Conservation (phyloP, 2,113 vertebrate species). For the Microcebus murinus region DNA sequence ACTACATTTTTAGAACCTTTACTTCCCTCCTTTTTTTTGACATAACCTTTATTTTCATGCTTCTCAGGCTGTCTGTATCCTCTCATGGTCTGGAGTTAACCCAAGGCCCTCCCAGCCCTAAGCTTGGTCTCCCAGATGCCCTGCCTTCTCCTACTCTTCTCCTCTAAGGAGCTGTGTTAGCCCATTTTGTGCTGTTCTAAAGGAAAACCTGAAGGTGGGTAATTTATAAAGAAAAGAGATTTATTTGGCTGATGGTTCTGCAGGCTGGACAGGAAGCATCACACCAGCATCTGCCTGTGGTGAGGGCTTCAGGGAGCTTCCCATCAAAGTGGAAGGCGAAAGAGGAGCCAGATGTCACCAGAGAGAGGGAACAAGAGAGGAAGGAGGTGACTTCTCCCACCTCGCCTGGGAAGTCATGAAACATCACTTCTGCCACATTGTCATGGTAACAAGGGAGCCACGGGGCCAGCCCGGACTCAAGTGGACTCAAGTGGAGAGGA, state of each 20-base stretch:
- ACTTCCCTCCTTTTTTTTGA: background rate
- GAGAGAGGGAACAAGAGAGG: no score
- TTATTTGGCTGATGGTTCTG: no score
- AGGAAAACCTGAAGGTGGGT: no score
- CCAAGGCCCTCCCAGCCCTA: background rate
- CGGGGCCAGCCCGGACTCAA: background rate
- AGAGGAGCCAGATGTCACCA: no score
- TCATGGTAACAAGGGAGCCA: background rate
- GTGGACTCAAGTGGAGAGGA: background rate
- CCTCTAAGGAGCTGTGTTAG: background rate
- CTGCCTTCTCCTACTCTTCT: background rate
- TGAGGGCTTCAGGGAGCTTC: no score
- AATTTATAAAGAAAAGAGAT: no score
- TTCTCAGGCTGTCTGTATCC: background rate
- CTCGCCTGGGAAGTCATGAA: background rate
- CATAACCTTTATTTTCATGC: background rate
- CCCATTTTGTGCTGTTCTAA: no score
- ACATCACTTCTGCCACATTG: background rate
- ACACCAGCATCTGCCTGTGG: no score
- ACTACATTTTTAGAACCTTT: background rate
- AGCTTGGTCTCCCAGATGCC: background rate
- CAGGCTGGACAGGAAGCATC: no score
- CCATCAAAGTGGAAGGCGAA: no score
- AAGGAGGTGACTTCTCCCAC: background rate
- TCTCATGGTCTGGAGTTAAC: background rate